These are phyloP conservation scores for Sminthurinus signatus DNA, from an alignment of 1,140 invertebrate species.

Conservation along the genomic window DNA sequence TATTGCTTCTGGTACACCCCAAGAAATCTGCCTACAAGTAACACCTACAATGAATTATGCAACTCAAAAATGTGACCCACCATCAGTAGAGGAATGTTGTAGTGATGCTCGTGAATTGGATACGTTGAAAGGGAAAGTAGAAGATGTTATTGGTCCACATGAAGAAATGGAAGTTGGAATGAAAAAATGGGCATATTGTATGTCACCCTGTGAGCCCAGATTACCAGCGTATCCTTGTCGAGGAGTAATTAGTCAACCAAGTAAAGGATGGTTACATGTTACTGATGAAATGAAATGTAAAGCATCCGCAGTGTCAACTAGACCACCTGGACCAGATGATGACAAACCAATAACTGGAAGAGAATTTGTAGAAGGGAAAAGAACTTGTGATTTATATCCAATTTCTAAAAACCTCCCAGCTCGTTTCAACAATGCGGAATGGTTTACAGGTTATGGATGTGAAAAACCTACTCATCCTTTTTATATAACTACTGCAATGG, in stretches of 20 bases:
- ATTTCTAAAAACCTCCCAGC: slow-evolving; percentile 26
- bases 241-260: slow-evolving; percentile 19
- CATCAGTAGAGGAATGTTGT: slow-evolving; percentile 28
- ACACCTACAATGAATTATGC: neutral
- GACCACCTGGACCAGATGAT: slow-evolving; percentile 7
- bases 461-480: slow-evolving; percentile 36
- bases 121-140: slow-evolving; percentile 7
- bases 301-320: neutral
- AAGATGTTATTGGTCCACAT: slow-evolving; percentile 23
- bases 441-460: slow-evolving; percentile 40
- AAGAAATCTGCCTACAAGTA: slow-evolving; percentile 15
- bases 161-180: slow-evolving; percentile 2
- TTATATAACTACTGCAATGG: slow-evolving; percentile 37
- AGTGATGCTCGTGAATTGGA: slow-evolving; percentile 21
- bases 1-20: slow-evolving; percentile 25
- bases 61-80: neutral
- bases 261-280: slow-evolving; percentile 6
- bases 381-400: slow-evolving; percentile 37
- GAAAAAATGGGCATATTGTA: slow-evolving; percentile 3
- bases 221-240: slow-evolving; percentile 33
- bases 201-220: slow-evolving; percentile 16
- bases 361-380: slow-evolving; percentile 33
- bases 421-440: slow-evolving; percentile 33
- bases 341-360: slow-evolving; percentile 31
- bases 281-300: slow-evolving; percentile 10